These are phyloP conservation scores for Psilanteris sp. DNA, from an alignment of 1,140 invertebrate genomes.

Conservation along the genomic window DNA sequence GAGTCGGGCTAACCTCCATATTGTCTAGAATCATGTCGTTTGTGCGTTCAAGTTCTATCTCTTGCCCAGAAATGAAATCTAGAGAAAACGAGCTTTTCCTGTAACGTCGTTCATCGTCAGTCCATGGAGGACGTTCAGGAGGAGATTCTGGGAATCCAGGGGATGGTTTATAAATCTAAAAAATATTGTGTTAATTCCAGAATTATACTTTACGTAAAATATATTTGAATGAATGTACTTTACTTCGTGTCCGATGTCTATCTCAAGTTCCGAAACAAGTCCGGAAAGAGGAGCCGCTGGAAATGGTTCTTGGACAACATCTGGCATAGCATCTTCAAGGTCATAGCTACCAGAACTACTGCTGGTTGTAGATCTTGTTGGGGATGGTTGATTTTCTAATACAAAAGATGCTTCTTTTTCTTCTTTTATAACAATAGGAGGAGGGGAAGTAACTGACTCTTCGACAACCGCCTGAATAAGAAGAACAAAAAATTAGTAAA, in stretches of 20 bases:
- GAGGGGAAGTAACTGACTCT: conserved; percentile 72
- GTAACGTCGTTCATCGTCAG: conserved; percentile 83
- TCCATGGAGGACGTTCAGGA: conserved; percentile 84
- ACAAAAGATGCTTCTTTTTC: conserved; percentile 68
- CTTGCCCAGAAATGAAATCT: conserved; percentile 82
- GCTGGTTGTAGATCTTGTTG: conserved; percentile 75
- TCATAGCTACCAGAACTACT: conserved; percentile 82
- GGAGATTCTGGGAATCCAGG: conserved; percentile 89
- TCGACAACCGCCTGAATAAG: conserved; percentile 71
- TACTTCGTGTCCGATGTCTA: conserved; percentile 73
- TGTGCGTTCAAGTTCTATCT: conserved; percentile 77
- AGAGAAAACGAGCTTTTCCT: conserved; percentile 85
- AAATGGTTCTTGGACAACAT: conserved; percentile 65
- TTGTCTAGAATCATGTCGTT: conserved; percentile 76
- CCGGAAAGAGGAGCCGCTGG: conserved; percentile 64
- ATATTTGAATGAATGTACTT: conserved; percentile 60
- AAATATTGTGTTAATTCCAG: too few relatives aligned
- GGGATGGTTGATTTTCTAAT: conserved; percentile 68
- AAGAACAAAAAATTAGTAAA: background rate
- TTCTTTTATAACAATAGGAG: conserved; percentile 68
- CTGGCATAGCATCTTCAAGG: conserved; percentile 75
- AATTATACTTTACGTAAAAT: too few relatives aligned
- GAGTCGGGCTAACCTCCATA: conserved; percentile 80
- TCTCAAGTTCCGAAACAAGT: conserved; percentile 63
- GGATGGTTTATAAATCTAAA: conserved; percentile 85